Conservation (phyloP, 37 sponge, comb jelly and placozoan genomes). For the Theonella swinhoei region DNA sequence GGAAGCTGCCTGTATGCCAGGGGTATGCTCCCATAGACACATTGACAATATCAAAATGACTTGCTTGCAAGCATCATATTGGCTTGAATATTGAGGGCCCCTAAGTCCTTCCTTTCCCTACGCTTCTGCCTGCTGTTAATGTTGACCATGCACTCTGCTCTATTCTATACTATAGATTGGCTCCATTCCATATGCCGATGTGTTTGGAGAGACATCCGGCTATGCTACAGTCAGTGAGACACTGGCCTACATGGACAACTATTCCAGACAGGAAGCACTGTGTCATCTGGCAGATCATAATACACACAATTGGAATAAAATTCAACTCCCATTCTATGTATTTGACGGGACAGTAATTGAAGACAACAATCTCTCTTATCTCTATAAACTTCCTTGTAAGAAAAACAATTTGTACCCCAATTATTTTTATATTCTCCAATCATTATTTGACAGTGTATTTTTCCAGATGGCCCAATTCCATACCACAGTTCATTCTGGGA, state of each 20-base stretch:
- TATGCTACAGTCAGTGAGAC: conserved; percentile 30
- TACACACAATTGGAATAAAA: neutral
- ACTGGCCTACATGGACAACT: conserved; percentile 38
- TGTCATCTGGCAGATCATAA: neutral
- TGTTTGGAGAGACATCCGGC: conserved; percentile 41
- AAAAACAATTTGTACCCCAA: no score
- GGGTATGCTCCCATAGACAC: no score
- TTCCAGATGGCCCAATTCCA: neutral
- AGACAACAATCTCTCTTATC: no score
- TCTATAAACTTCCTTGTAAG: no score
- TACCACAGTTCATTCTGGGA: conserved; percentile 51
- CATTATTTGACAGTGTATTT: neutral
- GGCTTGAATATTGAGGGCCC: no score
- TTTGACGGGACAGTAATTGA: conserved; percentile 41
- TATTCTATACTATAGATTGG: conserved; percentile 20
- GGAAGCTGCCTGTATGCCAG: no score
- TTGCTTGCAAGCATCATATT: no score
- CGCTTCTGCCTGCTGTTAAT: no score
- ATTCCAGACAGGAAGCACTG: neutral
- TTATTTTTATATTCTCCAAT: neutral
- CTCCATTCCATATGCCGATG: conserved; percentile 54
- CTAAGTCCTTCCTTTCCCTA: no score
- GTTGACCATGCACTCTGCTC: no score
- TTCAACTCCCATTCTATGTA: conserved; percentile 34
- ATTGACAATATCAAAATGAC: no score